Conservation (phyloP, 2,113 vertebrate species). For the Prolemur simus region DNA sequence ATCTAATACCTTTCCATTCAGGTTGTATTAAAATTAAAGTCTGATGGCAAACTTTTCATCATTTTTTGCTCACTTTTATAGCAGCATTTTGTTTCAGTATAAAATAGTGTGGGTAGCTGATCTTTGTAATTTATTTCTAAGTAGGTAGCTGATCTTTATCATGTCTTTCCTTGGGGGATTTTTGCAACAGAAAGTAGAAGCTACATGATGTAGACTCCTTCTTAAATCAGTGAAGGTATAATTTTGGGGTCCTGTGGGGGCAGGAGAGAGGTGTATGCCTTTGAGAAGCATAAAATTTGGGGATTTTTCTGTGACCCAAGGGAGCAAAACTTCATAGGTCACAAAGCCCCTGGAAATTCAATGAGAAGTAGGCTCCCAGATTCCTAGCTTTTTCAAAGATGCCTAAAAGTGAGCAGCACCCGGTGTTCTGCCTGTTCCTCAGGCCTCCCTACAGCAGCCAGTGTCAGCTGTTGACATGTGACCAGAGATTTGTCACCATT, state of each 20-base stretch:
- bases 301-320: not conserved
- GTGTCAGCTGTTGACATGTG: not conserved
- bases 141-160: not conserved
- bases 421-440: not conserved
- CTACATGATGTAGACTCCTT: not conserved
- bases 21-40: not conserved
- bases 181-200: not conserved
- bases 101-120: not conserved
- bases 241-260: not conserved
- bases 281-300: not conserved
- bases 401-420: not conserved
- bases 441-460: fast-evolving
- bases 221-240: not conserved
- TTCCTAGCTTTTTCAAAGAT: not conserved
- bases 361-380: not conserved
- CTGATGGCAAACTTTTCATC: not conserved
- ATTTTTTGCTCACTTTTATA: not conserved
- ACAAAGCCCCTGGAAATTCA: not conserved
- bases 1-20: not conserved
- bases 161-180: not conserved
- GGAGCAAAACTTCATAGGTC: not conserved
- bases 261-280: not conserved
- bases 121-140: too few relatives aligned
- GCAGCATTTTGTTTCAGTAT: not conserved
- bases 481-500: not conserved